A percentile compares a stretch with the other conserved stretches of the same genome.
phyloP scores from a whole-genome alignment of 2,888 invertebrate species.

The Magallana nippona region DNA sequence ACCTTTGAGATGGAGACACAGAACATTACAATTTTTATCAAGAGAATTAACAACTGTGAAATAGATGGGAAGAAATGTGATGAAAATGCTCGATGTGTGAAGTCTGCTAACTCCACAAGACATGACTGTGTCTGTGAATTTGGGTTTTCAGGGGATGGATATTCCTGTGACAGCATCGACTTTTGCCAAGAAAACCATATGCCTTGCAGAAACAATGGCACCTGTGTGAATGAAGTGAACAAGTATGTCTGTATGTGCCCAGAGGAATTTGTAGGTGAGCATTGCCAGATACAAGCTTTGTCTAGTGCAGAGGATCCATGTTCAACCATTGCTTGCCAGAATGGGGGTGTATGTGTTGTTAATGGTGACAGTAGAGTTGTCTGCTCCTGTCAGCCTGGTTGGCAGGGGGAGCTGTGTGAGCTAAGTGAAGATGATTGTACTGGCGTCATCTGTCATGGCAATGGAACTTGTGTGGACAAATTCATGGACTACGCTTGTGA shows the following conservation, averaged over 20 bases:
- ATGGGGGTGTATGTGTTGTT: constrained; percentile 55
- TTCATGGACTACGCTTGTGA: constrained; percentile 59
- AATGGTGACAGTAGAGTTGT: constrained; percentile 32
- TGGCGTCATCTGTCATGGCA: constrained; percentile 52
- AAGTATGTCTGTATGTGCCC: constrained; percentile 59
- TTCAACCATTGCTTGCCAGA: constrained; percentile 53
- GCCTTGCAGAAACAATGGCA: constrained; percentile 57
- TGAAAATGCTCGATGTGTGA: constrained; percentile 59
- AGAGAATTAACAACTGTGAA: constrained; percentile 50
- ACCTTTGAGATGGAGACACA: constrained; percentile 54
- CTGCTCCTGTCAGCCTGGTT: constrained; percentile 62
- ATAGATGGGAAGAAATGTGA: constrained; percentile 54
- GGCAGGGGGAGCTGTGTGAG: constrained; percentile 60
- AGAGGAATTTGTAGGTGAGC: constrained; percentile 55
- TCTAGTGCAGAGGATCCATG: constrained; percentile 52
- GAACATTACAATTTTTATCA: constrained; percentile 57
- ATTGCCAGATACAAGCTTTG: constrained; percentile 57
- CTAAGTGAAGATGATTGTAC: constrained; percentile 60
- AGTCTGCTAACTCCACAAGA: constrained; percentile 48
- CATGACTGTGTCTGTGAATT: constrained; percentile 59
- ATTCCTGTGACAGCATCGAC: constrained; percentile 55
- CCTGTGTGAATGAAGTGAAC: constrained; percentile 60
- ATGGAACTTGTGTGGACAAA: constrained; percentile 61
- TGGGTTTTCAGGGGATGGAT: constrained; percentile 59
- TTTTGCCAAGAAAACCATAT: constrained; percentile 52